Evolutionary conservation across 2,113 vertebrate genomes (phyloP).

Genomic region (Marmota flaviventris): DNA sequence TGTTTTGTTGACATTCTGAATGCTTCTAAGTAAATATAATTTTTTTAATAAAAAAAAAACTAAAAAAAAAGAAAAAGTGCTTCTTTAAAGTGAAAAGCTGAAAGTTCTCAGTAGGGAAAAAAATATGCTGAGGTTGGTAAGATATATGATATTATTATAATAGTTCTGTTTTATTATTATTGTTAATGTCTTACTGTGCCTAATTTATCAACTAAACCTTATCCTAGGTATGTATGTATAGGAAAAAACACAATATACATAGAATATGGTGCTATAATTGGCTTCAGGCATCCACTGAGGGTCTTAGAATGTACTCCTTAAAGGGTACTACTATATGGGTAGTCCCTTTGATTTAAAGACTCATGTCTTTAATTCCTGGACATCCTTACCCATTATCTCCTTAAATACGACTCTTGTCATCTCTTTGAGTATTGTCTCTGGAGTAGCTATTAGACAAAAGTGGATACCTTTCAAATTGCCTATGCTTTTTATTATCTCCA

Average conservation of each 20-base stretch:
- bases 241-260: not conserved
- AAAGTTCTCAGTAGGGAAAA: not conserved
- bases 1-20: no score
- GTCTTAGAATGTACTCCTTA: accelerated
- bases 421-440: not conserved
- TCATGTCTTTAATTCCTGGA: not conserved
- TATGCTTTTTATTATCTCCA: not conserved
- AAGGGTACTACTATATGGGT: not conserved
- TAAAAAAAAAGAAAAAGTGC: not conserved
- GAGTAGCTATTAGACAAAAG: not conserved
- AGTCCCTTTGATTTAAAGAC: not conserved
- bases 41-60: no score
- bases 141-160: not conserved
- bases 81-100: not conserved
- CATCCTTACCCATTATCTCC: not conserved
- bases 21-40: no score
- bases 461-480: not conserved
- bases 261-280: not conserved
- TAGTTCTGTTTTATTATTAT: not conserved
- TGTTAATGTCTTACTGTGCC: not conserved
- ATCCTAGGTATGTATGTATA: not conserved
- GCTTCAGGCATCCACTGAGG: not conserved
- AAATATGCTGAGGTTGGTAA: not conserved
- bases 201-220: not conserved
- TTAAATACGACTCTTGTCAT: not conserved